A percentile compares a stretch with the other conserved stretches of the same genome.
phyloP scores from a whole-genome alignment of 1,140 invertebrate genomes.

The Macrosteles quadrilineatus region DNA sequence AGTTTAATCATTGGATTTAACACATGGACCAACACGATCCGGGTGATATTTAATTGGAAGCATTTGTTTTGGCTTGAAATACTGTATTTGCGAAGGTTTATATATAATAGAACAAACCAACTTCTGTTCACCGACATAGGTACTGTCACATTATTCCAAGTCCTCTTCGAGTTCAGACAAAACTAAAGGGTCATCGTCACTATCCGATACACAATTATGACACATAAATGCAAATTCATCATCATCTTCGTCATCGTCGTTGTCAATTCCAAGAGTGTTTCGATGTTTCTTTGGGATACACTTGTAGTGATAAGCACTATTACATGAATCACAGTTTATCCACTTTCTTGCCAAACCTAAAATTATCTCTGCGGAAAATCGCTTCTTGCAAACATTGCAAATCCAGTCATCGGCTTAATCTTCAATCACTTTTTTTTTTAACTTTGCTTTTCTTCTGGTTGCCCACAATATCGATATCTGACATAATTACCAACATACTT shows the following conservation, averaged over 20 bases:
- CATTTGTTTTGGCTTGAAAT: too few relatives aligned
- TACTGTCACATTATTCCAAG: too few relatives aligned
- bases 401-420: neutral
- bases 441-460: neutral
- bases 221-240: neutral
- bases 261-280: neutral
- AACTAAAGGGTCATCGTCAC: too few relatives aligned
- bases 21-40: too few relatives aligned
- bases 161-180: too few relatives aligned
- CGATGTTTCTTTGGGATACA: conserved; percentile 7
- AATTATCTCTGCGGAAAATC: neutral
- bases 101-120: too few relatives aligned
- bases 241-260: neutral
- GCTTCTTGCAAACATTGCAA: neutral
- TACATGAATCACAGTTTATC: neutral
- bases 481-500: too few relatives aligned
- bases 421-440: neutral
- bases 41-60: too few relatives aligned
- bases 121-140: too few relatives aligned
- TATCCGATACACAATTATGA: neutral
- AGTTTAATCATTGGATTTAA: too few relatives aligned
- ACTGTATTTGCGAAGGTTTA: too few relatives aligned
- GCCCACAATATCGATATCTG: too few relatives aligned
- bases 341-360: neutral
- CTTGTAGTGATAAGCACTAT: neutral